Conservation (phyloP, 2,888 invertebrate genomes). For the Melanargia galathea region DNA sequence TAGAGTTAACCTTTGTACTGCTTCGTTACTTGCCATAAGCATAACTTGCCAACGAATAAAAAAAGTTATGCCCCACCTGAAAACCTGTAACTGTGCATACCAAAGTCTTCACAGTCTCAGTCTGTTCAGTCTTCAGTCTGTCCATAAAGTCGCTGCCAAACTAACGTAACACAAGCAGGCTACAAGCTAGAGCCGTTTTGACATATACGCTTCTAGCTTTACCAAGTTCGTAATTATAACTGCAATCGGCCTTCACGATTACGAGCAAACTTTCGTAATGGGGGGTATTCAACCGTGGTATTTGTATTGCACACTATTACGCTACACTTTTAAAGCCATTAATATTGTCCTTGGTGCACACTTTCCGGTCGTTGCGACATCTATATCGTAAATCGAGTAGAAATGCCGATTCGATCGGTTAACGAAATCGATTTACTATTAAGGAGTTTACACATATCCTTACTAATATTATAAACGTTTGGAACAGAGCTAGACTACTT, state of each 20-base stretch:
- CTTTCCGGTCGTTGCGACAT: slow-evolving; percentile 47
- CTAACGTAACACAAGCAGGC: slow-evolving; percentile 11
- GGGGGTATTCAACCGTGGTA: slow-evolving; percentile 42
- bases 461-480: no score
- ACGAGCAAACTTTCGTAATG: slow-evolving; percentile 41
- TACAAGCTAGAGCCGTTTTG: slow-evolving; percentile 18
- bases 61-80: no score
- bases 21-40: no score
- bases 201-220: slow-evolving; percentile 31
- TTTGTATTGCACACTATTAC: slow-evolving; percentile 42
- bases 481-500: no score
- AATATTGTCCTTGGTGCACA: slow-evolving; percentile 47
- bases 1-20: no score
- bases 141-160: background rate
- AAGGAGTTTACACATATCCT: slow-evolving; percentile 31
- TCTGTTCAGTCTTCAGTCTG: no score
- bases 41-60: no score
- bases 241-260: slow-evolving; percentile 38
- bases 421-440: slow-evolving; percentile 31
- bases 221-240: slow-evolving; percentile 20
- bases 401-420: slow-evolving; percentile 35
- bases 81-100: no score
- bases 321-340: slow-evolving; percentile 45
- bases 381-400: slow-evolving; percentile 42
- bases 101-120: no score